Conservation (phyloP, 2,888 invertebrate genomes). For the Bellardia bayeri region DNA sequence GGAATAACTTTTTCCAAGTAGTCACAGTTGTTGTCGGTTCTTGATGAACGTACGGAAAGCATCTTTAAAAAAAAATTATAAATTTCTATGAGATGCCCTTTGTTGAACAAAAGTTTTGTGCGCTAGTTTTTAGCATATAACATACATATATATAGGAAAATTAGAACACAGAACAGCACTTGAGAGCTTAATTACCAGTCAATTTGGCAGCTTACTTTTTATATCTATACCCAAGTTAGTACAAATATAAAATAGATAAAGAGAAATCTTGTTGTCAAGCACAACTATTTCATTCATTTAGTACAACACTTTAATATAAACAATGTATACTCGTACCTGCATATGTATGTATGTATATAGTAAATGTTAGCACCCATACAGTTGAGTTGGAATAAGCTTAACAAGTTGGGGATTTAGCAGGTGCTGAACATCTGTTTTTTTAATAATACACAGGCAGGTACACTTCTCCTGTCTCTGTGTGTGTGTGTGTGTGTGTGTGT, state of each 20-base stretch:
- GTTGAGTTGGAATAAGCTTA: neutral
- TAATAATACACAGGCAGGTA: neutral
- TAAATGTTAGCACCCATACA: neutral
- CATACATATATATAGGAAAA: neutral
- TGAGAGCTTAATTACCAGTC: slow-evolving; percentile 41
- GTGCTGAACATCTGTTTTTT: slow-evolving; percentile 13
- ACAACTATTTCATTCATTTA: too few species aligned
- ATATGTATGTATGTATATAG: too few species aligned
- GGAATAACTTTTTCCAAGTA: too few species aligned
- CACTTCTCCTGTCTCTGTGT: neutral
- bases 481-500: neutral
- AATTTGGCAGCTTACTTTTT: slow-evolving; percentile 26
- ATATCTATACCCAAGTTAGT: neutral
- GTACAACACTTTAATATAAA: too few species aligned
- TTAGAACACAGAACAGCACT: neutral
- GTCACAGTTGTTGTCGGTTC: too few species aligned
- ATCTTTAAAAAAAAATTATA: too few species aligned
- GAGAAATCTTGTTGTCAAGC: too few species aligned
- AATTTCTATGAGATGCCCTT: too few species aligned
- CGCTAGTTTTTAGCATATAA: neutral
- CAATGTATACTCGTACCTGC: too few species aligned
- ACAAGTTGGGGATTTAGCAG: neutral
- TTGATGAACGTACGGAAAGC: too few species aligned
- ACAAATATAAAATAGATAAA: too few species aligned
- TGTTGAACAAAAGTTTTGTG: neutral